Base-by-base conservation (phyloP, 2,113 vertebrate species). In the Sturnus vulgaris region DNA sequence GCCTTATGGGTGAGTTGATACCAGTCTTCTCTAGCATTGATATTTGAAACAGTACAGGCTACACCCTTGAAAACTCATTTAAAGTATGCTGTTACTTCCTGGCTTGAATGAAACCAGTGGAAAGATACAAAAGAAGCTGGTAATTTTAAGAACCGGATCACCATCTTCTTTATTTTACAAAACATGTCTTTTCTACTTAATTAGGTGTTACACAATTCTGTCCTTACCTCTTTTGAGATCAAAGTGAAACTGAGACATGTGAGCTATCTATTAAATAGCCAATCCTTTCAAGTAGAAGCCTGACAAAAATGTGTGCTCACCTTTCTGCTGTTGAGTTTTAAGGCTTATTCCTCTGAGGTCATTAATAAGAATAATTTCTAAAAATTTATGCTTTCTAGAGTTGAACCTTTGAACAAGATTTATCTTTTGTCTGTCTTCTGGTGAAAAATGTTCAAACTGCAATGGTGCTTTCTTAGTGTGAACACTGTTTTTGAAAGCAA, bases 1-100 rank as follows among this genome's bases (percentile, higher is more conserved):
- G 99, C 99, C 99, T 98, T 99, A 99, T 61, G 99, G 99, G 99
- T 99, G 40, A 77, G 61, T 77, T 57, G n/a, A 53, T 61, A 46
- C 3, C 11, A 47, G 25, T 47, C 17, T 56, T 68, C 25, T 72
- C 5, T n/a, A 33, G 17, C 37, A 42, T 10, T 44, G 4, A 5
- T 73, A 10, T 46, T 10, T 79, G 21, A 70, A 81, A 56, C 15
- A 24, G 59, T 59, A 30, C 28, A 35, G 75, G 42, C 6, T 40
- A 31, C 12, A 40, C 3, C 6, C 22, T 46, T 68, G 56, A 35
- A 78, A 90, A 49, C 21, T 42, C 5, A 55, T 90, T 82, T 84
- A 55, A 92, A 56, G 17, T 33, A 17, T 0, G 0, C 8, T 73
- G 9, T 80, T 47, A 18, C 11, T 81, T 84, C 18, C 53, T 64